These are phyloP conservation scores for Caenorhabditis zanzibari DNA, from an alignment of 2,888 invertebrate genomes.

Conservation along the genomic window DNA sequence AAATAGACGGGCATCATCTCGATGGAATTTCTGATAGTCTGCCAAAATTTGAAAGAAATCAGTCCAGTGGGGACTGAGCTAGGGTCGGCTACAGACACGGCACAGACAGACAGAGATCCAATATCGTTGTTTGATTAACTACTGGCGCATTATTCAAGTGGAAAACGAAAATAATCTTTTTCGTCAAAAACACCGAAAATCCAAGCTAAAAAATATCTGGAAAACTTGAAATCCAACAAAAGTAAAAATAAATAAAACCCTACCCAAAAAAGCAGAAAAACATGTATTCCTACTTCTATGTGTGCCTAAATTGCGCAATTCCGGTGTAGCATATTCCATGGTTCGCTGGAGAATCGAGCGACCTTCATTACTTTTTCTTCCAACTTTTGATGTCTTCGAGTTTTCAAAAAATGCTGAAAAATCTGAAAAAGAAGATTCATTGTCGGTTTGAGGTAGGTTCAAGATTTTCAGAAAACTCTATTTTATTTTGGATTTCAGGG, in stretches of 20 bases:
- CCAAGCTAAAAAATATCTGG: neutral
- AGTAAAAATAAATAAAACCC: neutral
- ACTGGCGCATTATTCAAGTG: too few relatives aligned
- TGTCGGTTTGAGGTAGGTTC: conserved; percentile 42
- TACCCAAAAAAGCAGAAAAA: conserved; percentile 15
- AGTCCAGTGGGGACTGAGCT: too few relatives aligned
- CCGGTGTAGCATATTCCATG: conserved; percentile 57
- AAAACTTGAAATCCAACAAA: neutral
- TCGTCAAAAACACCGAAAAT: neutral
- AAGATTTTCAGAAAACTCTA: too few relatives aligned
- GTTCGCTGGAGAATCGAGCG: conserved; percentile 36
- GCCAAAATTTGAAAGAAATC: too few relatives aligned
- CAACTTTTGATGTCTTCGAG: conserved; percentile 35
- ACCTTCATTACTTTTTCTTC: conserved; percentile 33
- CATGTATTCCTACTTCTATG: conserved; percentile 25
- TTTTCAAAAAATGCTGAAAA: conserved; percentile 45
- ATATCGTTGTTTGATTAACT: too few relatives aligned
- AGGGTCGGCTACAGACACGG: too few relatives aligned
- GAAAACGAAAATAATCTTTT: too few relatives aligned
- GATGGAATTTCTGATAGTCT: too few relatives aligned
- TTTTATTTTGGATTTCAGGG: conserved; percentile 42
- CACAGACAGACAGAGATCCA: too few relatives aligned
- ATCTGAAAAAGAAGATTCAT: conserved; percentile 30
- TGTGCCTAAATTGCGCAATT: conserved; percentile 55
- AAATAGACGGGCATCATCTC: too few relatives aligned